phyloP scores from a whole-genome alignment of 1,140 invertebrate genomes.

The Araneus ventricosus region DNA sequence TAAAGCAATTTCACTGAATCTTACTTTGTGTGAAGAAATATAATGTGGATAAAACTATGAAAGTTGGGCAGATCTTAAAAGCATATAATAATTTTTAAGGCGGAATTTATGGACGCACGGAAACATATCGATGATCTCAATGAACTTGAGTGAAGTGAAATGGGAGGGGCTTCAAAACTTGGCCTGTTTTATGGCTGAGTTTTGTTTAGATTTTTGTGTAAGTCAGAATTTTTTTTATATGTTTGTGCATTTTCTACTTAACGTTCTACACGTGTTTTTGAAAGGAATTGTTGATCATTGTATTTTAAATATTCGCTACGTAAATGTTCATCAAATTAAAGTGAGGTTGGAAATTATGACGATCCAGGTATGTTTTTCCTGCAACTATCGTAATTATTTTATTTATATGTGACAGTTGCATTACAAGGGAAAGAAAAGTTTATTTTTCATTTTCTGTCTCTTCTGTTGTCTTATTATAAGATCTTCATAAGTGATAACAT shows the following conservation, averaged over 20 bases:
- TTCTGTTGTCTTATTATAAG: neutral
- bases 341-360: neutral
- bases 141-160: neutral
- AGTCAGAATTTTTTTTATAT: neutral
- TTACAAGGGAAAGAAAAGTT: neutral
- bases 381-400: neutral
- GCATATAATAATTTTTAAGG: too few relatives aligned
- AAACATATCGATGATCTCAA: neutral
- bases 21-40: too few relatives aligned
- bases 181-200: conserved; percentile 13
- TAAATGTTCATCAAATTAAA: neutral
- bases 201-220: neutral
- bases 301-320: neutral
- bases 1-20: too few relatives aligned
- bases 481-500: neutral
- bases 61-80: too few relatives aligned
- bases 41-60: too few relatives aligned
- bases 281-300: neutral
- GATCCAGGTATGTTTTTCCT: neutral
- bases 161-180: conserved; percentile 7
- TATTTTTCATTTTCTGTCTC: neutral
- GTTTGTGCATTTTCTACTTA: neutral
- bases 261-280: neutral
- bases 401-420: neutral
- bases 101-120: too few relatives aligned